These are phyloP conservation scores for Octomys mimax DNA, from an alignment of 2,797 vertebrate species.

Conservation along the genomic window DNA sequence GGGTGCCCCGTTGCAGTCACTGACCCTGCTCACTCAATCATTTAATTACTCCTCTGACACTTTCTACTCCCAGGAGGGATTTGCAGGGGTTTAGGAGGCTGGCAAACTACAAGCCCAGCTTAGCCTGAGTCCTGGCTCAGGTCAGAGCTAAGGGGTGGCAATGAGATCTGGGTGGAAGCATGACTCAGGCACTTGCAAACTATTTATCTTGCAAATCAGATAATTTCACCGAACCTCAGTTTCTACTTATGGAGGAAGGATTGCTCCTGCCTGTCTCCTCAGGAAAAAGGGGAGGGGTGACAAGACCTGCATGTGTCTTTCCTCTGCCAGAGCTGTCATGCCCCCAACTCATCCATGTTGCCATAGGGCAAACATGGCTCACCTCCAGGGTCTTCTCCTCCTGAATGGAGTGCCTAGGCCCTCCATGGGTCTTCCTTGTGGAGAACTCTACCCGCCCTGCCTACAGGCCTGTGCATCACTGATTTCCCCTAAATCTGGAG, in stretches of 20 bases:
- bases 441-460: not conserved
- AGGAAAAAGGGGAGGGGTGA: not conserved
- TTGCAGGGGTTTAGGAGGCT: slow-evolving; percentile 64
- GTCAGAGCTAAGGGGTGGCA: not conserved
- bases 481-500: not conserved
- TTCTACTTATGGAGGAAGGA: not conserved
- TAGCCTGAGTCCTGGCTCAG: slow-evolving; percentile 28
- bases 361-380: not conserved
- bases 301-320: not conserved
- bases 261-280: not conserved
- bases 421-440: not conserved
- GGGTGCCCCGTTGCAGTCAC: slow-evolving; percentile 48
- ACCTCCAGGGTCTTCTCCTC: not conserved
- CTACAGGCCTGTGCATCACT: not conserved
- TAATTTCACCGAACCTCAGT: not conserved
- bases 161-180: not conserved
- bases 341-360: not conserved
- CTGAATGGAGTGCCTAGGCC: not conserved
- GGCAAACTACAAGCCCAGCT: slow-evolving; percentile 39
- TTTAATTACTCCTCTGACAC: slow-evolving; percentile 82
- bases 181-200: not conserved
- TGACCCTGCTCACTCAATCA: slow-evolving; percentile 76
- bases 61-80: slow-evolving; percentile 65
- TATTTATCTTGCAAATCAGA: slow-evolving; percentile 33
- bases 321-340: not conserved